Conservation (phyloP, 2,797 vertebrate species). For the Xiphorhynchus erythropygius region DNA sequence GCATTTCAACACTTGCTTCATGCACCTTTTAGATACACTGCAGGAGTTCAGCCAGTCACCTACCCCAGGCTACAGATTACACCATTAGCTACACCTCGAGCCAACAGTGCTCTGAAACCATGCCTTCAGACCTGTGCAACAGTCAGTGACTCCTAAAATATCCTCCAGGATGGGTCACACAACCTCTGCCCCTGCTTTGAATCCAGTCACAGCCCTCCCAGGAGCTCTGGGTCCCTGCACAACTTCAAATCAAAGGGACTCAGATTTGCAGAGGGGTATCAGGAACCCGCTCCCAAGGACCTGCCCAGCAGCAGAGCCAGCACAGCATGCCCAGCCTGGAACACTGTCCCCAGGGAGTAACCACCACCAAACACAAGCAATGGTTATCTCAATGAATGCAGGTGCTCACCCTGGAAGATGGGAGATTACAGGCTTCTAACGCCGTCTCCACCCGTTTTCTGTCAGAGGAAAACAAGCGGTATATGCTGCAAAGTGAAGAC, state of each 20-base stretch:
- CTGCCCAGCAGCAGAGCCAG: not conserved
- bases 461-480: conserved; percentile 92
- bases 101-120: not conserved
- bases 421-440: conserved; percentile 92
- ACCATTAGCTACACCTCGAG: not conserved
- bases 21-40: not conserved
- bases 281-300: not conserved
- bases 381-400: not conserved
- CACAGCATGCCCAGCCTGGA: not conserved
- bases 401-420: conserved; percentile 90
- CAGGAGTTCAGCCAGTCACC: not conserved
- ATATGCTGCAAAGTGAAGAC: conserved; percentile 82
- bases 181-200: not conserved
- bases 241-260: not conserved
- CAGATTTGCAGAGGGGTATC: not conserved
- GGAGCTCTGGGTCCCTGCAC: not conserved
- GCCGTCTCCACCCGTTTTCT: conserved; percentile 95
- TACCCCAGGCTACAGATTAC: not conserved
- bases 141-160: not conserved
- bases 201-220: not conserved
- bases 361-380: not conserved
- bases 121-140: not conserved
- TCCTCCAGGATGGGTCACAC: not conserved
- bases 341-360: not conserved
- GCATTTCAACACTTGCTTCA: not conserved